A percentile compares a stretch with the other conserved stretches of the same genome.
phyloP scores from a whole-genome alignment of 2,113 vertebrate genomes.

The Agelaius tricolor region DNA sequence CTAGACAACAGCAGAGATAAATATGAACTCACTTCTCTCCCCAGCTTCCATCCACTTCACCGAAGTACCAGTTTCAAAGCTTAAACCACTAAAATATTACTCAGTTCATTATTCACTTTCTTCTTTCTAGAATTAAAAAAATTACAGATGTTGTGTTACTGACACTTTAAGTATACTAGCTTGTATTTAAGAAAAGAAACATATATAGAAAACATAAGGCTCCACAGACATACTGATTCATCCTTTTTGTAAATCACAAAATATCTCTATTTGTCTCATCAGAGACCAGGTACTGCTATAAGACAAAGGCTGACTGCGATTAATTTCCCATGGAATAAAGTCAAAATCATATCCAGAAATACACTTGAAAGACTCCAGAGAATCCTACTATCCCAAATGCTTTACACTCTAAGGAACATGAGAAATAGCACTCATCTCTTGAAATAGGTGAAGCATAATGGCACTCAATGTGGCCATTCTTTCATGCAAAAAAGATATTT shows the following conservation, averaged over 20 bases:
- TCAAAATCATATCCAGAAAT: background rate
- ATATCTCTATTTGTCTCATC: background rate
- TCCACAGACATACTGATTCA: background rate
- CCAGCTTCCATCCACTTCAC: background rate
- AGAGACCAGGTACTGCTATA: background rate
- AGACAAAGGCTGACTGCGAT: background rate
- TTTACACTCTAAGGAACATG: background rate
- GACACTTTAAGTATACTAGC: background rate
- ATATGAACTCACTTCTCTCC: background rate
- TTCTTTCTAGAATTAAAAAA: background rate
- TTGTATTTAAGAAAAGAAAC: background rate
- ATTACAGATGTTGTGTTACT: background rate
- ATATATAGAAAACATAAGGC: background rate
- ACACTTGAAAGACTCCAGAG: background rate
- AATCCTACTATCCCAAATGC: background rate
- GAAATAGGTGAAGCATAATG: background rate
- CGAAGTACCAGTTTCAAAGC: background rate
- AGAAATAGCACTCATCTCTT: background rate
- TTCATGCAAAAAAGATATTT: background rate
- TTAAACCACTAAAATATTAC: background rate
- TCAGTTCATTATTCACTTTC: background rate
- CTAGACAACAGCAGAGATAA: background rate
- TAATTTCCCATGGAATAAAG: background rate
- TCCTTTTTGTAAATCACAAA: background rate
- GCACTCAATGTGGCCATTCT: background rate